Percentiles rank a stretch among this genome's conserved stretches.
phyloP scores from a whole-genome alignment of 2,888 invertebrate genomes.

The Orchesella flavescens region DNA sequence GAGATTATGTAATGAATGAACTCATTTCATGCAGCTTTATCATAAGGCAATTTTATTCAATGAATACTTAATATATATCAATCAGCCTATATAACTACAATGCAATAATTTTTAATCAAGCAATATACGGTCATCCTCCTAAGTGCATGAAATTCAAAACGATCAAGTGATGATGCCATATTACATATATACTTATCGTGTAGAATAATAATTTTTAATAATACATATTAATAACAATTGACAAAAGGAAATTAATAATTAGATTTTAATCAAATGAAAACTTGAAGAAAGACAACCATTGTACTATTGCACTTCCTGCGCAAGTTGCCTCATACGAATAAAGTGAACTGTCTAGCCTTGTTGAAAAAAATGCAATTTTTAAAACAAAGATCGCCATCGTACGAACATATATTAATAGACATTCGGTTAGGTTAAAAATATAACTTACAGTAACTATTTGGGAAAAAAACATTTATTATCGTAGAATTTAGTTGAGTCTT shows the following conservation, averaged over 20 bases:
- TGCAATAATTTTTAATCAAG: constrained; percentile 34
- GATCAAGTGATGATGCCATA: constrained; percentile 63
- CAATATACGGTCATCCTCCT: constrained; percentile 46
- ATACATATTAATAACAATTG: constrained; percentile 17
- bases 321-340: constrained; percentile 64
- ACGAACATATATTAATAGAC: neutral
- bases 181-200: constrained; percentile 13
- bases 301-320: constrained; percentile 66
- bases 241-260: constrained; percentile 15
- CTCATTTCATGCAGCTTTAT: constrained; percentile 5
- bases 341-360: constrained; percentile 65
- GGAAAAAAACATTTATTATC: neutral
- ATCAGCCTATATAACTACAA: constrained; percentile 5
- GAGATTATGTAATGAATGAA: neutral
- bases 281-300: constrained; percentile 65
- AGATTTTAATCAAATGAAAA: constrained; percentile 14
- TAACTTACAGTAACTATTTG: neutral
- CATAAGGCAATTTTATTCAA: neutral
- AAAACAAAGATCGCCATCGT: constrained; percentile 56
- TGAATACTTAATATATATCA: neutral
- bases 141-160: constrained; percentile 50
- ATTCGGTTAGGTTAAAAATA: constrained; percentile 4
- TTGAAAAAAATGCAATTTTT: constrained; percentile 60
- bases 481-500: neutral
- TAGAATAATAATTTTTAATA: constrained; percentile 10